phyloP scores from a whole-genome alignment of 1,140 invertebrate species.

The Ruditapes philippinarum region DNA sequence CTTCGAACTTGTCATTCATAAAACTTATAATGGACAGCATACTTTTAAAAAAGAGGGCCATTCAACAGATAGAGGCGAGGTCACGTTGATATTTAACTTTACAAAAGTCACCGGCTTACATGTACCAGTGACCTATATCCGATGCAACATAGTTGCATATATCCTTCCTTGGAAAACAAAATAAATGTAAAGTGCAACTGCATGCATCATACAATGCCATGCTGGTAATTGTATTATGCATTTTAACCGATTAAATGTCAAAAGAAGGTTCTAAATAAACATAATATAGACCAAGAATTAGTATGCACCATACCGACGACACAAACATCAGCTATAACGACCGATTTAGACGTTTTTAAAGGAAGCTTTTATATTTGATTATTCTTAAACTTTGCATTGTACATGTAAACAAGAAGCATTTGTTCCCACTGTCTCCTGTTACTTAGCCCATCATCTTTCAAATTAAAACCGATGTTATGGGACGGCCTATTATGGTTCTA shows the following conservation, averaged over 20 bases:
- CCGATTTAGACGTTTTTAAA: conserved; percentile 12
- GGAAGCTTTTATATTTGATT: conserved; percentile 30
- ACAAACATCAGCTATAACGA: conserved; percentile 12
- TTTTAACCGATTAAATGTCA: conserved; percentile 12
- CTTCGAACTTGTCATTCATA: conserved; percentile 11
- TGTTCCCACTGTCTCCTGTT: background rate
- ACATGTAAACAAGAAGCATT: conserved; percentile 25
- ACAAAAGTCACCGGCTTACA: conserved; percentile 23
- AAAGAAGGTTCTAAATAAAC: conserved; percentile 25
- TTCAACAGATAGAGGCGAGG: conserved; percentile 20
- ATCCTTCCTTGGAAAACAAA: conserved; percentile 30
- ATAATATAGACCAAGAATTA: conserved; percentile 26
- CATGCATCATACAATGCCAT: conserved; percentile 29
- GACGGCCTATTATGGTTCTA: conserved; percentile 19
- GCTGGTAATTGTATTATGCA: conserved; percentile 24
- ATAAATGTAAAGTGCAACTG: background rate
- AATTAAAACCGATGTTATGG: no score
- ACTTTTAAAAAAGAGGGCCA: conserved; percentile 24
- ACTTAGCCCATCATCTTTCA: conserved; percentile 29
- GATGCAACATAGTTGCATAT: conserved; percentile 9
- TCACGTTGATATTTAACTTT: conserved; percentile 13
- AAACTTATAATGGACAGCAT: conserved; percentile 25
- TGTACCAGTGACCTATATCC: conserved; percentile 22
- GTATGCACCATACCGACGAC: conserved; percentile 14
- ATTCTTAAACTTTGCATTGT: conserved; percentile 31